phyloP scores from a whole-genome alignment of 2,888 invertebrate species.

The Cataglyphis livida region DNA sequence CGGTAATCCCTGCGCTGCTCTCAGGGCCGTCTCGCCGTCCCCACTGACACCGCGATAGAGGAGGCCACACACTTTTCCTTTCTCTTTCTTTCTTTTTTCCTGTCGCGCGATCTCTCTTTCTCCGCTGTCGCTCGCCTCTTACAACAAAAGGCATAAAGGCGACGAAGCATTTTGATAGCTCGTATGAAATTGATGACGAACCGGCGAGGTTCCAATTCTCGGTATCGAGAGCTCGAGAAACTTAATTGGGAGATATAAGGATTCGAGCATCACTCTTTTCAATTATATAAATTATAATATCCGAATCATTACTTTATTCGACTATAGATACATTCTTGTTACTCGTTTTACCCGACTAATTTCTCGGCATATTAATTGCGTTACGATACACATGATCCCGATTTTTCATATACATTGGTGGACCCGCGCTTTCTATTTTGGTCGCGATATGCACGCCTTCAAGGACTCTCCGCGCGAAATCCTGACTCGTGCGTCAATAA shows the following conservation, averaged over 20 bases:
- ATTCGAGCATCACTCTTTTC: background rate
- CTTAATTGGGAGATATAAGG: background rate
- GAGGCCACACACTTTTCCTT: constrained; percentile 30
- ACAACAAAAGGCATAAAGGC: constrained; percentile 1
- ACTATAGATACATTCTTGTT: background rate
- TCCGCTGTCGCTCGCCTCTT: background rate
- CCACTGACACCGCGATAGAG: constrained; percentile 47
- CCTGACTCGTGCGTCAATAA: constrained; percentile 34
- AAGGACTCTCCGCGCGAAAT: constrained; percentile 6
- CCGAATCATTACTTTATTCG: background rate
- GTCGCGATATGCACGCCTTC: background rate
- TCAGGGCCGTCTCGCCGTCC: constrained; percentile 77
- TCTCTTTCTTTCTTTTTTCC: constrained; percentile 13
- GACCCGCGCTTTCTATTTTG: constrained; percentile 18
- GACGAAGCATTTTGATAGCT: constrained; percentile 39
- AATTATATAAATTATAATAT: background rate
- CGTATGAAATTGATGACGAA: constrained; percentile 48
- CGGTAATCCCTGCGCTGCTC: constrained; percentile 75
- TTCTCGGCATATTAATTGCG: background rate
- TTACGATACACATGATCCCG: background rate
- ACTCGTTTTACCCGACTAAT: background rate
- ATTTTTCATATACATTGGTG: background rate
- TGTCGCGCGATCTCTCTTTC: constrained; percentile 3
- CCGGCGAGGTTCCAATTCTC: background rate
- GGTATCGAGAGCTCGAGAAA: background rate